Evolutionary conservation across 2,888 invertebrate genomes (phyloP).

Genomic region (Aspidapion aeneum): DNA sequence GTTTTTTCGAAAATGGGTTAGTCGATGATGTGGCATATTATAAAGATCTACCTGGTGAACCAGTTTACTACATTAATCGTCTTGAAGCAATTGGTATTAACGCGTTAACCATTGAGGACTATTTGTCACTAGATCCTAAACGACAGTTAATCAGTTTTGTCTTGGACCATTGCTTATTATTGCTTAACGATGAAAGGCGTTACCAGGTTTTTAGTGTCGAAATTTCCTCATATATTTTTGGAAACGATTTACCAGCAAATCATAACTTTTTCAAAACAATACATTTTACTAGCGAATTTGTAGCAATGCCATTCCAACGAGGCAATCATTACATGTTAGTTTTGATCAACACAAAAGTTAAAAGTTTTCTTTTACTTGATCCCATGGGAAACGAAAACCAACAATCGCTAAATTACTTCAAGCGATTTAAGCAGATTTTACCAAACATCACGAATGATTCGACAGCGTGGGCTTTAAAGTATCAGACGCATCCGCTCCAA

Average conservation of each 20-base stretch:
- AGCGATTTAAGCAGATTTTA: too few relatives aligned
- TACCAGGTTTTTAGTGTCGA: background rate
- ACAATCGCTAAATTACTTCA: too few relatives aligned
- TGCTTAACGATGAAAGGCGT: background rate
- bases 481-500: too few relatives aligned
- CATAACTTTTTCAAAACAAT: background rate
- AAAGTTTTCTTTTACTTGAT: background rate
- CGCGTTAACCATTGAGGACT: background rate
- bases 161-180: background rate
- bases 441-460: too few relatives aligned
- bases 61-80: background rate
- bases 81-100: background rate
- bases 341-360: background rate
- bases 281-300: background rate
- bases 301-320: background rate
- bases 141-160: background rate
- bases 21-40: too few relatives aligned
- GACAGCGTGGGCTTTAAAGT: too few relatives aligned
- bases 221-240: background rate
- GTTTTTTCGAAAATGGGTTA: background rate
- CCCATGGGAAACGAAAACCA: background rate
- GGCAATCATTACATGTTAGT: background rate
- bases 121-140: background rate
- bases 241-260: background rate
- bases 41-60: too few relatives aligned